These are phyloP conservation scores for Calliopsis andreniformis DNA, from an alignment of 1,140 invertebrate species.

Conservation along the genomic window DNA sequence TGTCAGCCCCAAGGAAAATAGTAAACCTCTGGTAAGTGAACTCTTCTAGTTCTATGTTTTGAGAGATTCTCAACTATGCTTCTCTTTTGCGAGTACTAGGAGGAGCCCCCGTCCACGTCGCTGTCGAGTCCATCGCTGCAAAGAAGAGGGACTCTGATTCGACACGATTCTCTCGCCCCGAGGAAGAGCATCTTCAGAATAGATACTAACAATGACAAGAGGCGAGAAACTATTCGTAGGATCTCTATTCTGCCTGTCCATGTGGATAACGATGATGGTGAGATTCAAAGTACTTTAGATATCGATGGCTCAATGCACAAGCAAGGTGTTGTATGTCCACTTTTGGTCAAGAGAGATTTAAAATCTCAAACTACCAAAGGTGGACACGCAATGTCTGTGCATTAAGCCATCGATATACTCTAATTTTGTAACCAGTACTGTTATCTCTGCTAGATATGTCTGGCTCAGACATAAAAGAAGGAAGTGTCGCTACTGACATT, in stretches of 20 bases:
- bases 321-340: not conserved
- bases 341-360: no score
- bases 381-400: no score
- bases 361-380: no score
- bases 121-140: not conserved
- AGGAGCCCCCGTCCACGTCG: not conserved
- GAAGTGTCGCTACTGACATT: no score
- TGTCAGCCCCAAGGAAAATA: constrained; percentile 55
- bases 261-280: not conserved
- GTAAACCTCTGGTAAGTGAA: not conserved
- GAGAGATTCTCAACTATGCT: not conserved
- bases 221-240: not conserved
- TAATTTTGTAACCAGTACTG: no score
- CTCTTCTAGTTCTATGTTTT: no score
- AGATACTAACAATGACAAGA: not conserved
- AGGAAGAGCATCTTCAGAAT: not conserved
- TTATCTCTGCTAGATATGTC: no score
- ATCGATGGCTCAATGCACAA: no score
- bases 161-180: not conserved
- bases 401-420: no score
- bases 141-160: not conserved
- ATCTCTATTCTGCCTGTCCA: constrained; percentile 34
- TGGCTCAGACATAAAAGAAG: no score
- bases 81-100: not conserved
- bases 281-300: no score